A percentile compares a stretch with the other conserved stretches of the same genome.
Evolutionary conservation across 1,140 invertebrate genomes (phyloP).

Genomic region (Palaemon carinicauda): DNA sequence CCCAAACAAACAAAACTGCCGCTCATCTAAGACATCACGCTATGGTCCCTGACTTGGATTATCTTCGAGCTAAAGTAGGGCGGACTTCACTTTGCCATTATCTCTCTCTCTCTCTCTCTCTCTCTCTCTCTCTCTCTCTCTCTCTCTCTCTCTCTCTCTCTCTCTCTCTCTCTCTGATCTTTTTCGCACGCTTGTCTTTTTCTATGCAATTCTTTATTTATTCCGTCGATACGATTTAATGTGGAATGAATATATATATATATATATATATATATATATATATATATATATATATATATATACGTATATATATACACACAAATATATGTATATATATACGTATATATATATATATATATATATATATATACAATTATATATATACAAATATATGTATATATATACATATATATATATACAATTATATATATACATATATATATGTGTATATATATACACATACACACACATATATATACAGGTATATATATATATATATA

Average conservation of each 20-base stretch:
- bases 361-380: not conserved
- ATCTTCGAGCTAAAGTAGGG: too few species aligned
- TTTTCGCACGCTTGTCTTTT: not conserved
- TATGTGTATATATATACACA: not conserved
- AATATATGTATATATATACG: not conserved
- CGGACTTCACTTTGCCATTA: too few species aligned
- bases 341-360: not conserved
- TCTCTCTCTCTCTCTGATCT: not conserved
- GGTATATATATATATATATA: not conserved
- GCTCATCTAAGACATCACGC: too few species aligned
- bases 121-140: too few species aligned
- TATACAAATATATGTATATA: conserved; percentile 1
- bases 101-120: too few species aligned
- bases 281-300: not conserved
- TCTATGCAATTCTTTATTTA: not conserved
- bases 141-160: too few species aligned
- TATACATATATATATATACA: not conserved
- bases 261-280: not conserved
- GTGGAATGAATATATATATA: not conserved
- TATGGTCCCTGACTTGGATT: too few species aligned
- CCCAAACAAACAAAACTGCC: too few species aligned
- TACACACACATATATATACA: not conserved
- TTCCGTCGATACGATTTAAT: too few species aligned
- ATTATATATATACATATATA: not conserved
- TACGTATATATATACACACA: not conserved